Conservation (phyloP, 2,113 vertebrate genomes). For the Cryptomyrus ogoouensis region DNA sequence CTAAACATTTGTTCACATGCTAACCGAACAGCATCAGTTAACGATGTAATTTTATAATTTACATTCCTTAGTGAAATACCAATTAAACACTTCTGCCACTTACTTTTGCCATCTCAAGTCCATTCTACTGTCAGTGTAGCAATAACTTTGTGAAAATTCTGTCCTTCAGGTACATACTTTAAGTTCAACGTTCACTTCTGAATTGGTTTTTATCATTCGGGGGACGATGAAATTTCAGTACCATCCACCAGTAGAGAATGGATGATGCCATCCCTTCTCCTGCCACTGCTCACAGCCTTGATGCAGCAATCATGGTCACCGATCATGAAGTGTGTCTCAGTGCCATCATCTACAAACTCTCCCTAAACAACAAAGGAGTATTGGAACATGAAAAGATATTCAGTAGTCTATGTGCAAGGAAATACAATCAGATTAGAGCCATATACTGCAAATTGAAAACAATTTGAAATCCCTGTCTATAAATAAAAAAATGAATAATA, state of each 20-base stretch:
- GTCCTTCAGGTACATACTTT: background rate
- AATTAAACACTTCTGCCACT: background rate
- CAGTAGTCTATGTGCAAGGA: background rate
- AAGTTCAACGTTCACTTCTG: background rate
- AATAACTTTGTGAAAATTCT: background rate
- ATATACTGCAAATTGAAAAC: background rate
- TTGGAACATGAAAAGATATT: background rate
- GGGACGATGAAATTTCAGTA: conserved; percentile 75
- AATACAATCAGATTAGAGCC: background rate
- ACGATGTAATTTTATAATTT: background rate
- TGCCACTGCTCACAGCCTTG: conserved; percentile 96
- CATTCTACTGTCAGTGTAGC: background rate
- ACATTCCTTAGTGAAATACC: background rate
- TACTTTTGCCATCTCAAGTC: background rate
- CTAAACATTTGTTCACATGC: background rate
- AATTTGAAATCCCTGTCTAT: background rate
- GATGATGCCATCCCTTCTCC: conserved; percentile 86
- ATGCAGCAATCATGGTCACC: conserved; percentile 84
- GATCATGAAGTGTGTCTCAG: conserved; percentile 90
- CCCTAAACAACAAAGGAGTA: conserved; percentile 59
- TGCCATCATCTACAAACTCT: conserved; percentile 98
- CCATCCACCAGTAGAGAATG: conserved; percentile 86
- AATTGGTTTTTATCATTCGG: conserved; percentile 55
- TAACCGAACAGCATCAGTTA: conserved; percentile 5
- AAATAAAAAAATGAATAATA: background rate